A percentile compares a stretch with the other conserved stretches of the same genome.
Conservation (phyloP, 1,140 invertebrate species). For the Drosophila sp. region DNA sequence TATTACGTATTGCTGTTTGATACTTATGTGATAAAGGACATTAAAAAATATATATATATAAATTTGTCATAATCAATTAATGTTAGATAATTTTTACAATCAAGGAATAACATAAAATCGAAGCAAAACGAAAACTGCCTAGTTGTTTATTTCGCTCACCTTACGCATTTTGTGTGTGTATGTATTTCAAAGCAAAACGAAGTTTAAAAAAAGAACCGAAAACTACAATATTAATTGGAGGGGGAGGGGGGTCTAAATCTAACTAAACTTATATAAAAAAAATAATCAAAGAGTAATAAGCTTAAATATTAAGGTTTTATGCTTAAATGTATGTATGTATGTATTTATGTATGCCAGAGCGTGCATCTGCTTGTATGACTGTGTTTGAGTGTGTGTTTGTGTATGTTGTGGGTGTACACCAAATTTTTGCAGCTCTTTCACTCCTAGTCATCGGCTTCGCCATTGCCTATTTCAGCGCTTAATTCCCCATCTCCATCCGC, state of each 20-base stretch:
- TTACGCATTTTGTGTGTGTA: constrained; percentile 3
- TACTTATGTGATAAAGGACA: not conserved
- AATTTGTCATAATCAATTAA: not conserved
- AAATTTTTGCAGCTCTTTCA: constrained; percentile 11
- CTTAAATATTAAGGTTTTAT: not conserved
- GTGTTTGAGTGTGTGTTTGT: constrained; percentile 8
- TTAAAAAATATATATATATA: too few species aligned
- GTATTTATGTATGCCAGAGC: constrained; percentile 1
- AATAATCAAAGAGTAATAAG: not conserved
- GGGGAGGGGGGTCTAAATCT: not conserved
- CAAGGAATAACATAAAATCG: not conserved
- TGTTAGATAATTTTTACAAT: not conserved
- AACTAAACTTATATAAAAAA: not conserved
- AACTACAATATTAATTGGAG: not conserved
- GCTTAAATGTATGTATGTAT: constrained; percentile 11
- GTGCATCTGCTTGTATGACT: not conserved
- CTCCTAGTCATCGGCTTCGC: constrained; percentile 47
- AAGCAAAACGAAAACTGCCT: not conserved
- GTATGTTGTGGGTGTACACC: constrained; percentile 11
- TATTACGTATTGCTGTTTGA: not conserved
- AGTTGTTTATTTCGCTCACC: constrained; percentile 8
- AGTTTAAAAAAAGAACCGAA: not conserved
- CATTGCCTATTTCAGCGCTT: constrained; percentile 40
- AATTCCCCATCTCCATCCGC: constrained; percentile 4
- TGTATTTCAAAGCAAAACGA: not conserved